Percentiles rank a stretch among this genome's conserved stretches.
phyloP scores from a whole-genome alignment of 2,888 invertebrate species.

The Heliconius erato region DNA sequence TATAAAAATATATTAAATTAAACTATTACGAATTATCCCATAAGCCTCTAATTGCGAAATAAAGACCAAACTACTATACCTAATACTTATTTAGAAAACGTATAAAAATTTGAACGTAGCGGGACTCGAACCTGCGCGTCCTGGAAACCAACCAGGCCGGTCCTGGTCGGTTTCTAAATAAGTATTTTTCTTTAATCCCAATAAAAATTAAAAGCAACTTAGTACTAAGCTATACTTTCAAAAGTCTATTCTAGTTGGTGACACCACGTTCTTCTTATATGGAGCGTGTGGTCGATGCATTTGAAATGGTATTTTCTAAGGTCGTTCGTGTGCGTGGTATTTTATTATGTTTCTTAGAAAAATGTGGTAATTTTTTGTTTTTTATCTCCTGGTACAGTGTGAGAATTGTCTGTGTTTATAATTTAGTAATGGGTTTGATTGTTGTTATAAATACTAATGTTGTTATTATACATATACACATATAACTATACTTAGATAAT shows the following conservation, averaged over 20 bases:
- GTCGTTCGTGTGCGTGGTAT: slow-evolving; percentile 23
- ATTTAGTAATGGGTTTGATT: not conserved
- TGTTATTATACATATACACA: too few species aligned
- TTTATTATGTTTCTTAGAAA: slow-evolving; percentile 5
- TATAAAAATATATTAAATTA: too few species aligned
- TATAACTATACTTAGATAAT: too few species aligned
- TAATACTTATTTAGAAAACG: too few species aligned
- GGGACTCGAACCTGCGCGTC: too few species aligned
- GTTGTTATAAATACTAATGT: not conserved
- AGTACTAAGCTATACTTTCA: not conserved
- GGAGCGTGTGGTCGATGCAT: slow-evolving; percentile 19
- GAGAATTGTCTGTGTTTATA: not conserved
- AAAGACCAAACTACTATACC: too few species aligned
- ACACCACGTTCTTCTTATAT: slow-evolving; percentile 30
- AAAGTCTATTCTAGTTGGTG: slow-evolving; percentile 27
- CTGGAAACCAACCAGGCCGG: too few species aligned
- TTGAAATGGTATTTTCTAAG: slow-evolving; percentile 20
- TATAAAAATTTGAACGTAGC: too few species aligned
- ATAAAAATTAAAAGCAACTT: not conserved
- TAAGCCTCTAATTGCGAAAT: too few species aligned
- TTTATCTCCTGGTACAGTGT: not conserved
- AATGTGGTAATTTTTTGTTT: not conserved
- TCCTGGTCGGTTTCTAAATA: too few species aligned
- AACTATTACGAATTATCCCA: too few species aligned
- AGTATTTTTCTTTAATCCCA: too few species aligned